Percentiles rank a stretch among this genome's conserved stretches.
These are phyloP conservation scores for Myripristis murdjan DNA, from an alignment of 2,797 vertebrate species.

Conservation along the genomic window DNA sequence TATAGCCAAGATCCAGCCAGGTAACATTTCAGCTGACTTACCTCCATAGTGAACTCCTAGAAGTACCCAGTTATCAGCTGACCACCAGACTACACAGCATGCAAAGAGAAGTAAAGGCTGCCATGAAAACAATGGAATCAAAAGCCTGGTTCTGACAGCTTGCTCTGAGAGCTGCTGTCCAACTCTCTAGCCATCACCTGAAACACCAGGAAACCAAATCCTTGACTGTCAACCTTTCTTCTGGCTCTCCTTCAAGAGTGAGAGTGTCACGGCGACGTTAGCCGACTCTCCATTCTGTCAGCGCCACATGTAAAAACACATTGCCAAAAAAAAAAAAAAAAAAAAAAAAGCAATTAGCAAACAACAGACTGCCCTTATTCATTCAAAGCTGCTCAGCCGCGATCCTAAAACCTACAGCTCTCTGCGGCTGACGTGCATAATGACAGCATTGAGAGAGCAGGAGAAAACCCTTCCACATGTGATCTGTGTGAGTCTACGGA, in stretches of 20 bases:
- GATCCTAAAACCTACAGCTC: constrained; percentile 61
- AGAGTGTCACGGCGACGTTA: constrained; percentile 41
- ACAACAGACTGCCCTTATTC: constrained; percentile 67
- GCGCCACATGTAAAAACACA: constrained; percentile 52
- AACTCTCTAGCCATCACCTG: constrained; percentile 18
- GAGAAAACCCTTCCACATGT: constrained; percentile 49
- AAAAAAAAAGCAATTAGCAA: constrained; percentile 62
- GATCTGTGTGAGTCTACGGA: constrained; percentile 50
- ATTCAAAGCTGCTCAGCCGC: constrained; percentile 76
- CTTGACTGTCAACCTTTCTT: constrained; percentile 42
- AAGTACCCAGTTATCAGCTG: constrained; percentile 41
- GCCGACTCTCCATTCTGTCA: constrained; percentile 60
- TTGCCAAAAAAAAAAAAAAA: constrained; percentile 3
- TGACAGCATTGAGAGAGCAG: constrained; percentile 55
- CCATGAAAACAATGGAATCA: constrained; percentile 55
- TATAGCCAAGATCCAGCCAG: background rate
- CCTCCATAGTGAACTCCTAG: constrained; percentile 78
- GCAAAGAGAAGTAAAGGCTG: constrained; percentile 53
- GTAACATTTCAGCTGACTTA: constrained; percentile 55
- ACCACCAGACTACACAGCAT: constrained; percentile 53
- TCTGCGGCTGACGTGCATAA: constrained; percentile 65
- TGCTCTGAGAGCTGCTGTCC: constrained; percentile 30
- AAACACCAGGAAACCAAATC: constrained; percentile 53
- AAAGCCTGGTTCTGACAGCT: constrained; percentile 62
- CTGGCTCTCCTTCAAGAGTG: constrained; percentile 43